phyloP scores from a whole-genome alignment of 2,888 invertebrate species.

The Fissipunctia ypsillon region DNA sequence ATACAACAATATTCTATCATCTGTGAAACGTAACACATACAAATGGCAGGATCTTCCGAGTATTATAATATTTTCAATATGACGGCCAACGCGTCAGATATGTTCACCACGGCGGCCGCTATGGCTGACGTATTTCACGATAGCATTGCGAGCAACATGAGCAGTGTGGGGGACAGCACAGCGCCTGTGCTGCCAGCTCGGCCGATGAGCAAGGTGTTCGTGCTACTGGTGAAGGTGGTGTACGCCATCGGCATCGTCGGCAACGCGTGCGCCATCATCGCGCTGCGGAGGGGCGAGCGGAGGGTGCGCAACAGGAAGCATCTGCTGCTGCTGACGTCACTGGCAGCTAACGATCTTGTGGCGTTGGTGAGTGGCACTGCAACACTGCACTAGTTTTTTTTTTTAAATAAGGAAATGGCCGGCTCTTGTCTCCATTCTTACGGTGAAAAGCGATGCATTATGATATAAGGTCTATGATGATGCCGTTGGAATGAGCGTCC shows the following conservation, averaged over 20 bases:
- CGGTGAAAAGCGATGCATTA: too few species aligned
- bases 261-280: conserved; percentile 94
- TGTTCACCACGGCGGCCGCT: conserved; percentile 2
- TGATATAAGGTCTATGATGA: too few species aligned
- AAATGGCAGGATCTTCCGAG: conserved; percentile 23
- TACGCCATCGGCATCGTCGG: conserved; percentile 93
- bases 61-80: conserved; percentile 1
- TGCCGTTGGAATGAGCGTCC: too few species aligned
- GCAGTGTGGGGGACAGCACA: conserved; percentile 17
- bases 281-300: conserved; percentile 93
- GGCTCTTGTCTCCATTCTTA: too few species aligned
- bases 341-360: conserved; percentile 95
- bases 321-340: conserved; percentile 94
- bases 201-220: conserved; percentile 62
- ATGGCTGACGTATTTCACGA: conserved; percentile 29
- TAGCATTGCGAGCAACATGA: conserved; percentile 30
- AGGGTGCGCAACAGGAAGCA: conserved; percentile 95
- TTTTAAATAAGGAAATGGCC: too few species aligned
- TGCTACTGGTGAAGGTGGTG: conserved; percentile 87
- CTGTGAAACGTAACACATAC: conserved; percentile 5
- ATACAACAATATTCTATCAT: conserved; percentile 3
- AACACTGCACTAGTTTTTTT: too few species aligned
- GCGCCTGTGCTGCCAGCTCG: conserved; percentile 3
- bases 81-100: conserved; percentile 8
- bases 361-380: conserved; percentile 88